These are phyloP conservation scores for Origma solitaria DNA, from an alignment of 2,113 vertebrate genomes.

Conservation along the genomic window DNA sequence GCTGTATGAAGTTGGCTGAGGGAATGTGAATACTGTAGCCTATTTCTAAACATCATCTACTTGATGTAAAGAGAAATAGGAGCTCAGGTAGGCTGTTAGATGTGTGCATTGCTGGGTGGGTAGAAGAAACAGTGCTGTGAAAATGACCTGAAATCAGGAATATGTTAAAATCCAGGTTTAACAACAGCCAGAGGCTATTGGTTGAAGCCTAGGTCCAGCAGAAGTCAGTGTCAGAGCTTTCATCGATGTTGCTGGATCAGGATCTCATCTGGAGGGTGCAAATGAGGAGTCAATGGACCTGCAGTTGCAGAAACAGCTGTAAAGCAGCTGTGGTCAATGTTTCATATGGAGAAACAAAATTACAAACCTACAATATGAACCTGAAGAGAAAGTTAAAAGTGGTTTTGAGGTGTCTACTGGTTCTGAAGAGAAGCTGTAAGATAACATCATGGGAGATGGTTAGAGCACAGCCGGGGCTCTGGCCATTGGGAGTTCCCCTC, in stretches of 20 bases:
- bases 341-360: background rate
- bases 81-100: background rate
- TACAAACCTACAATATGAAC: background rate
- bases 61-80: background rate
- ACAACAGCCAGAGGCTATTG: background rate
- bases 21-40: background rate
- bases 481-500: background rate
- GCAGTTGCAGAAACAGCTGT: background rate
- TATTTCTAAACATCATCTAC: background rate
- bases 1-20: background rate
- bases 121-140: background rate
- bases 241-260: background rate
- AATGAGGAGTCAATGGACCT: background rate
- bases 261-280: background rate
- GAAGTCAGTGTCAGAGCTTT: background rate
- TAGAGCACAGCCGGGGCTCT: background rate
- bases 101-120: background rate
- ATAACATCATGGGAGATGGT: background rate
- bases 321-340: background rate
- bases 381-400: background rate
- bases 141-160: background rate
- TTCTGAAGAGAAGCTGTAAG: background rate
- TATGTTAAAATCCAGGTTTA: background rate
- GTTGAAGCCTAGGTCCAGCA: background rate
- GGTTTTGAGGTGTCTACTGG: background rate